Percentiles rank a stretch among this genome's conserved stretches.
Evolutionary conservation across 2,888 invertebrate species (phyloP).

Genomic region (Aleiodes testaceus): DNA sequence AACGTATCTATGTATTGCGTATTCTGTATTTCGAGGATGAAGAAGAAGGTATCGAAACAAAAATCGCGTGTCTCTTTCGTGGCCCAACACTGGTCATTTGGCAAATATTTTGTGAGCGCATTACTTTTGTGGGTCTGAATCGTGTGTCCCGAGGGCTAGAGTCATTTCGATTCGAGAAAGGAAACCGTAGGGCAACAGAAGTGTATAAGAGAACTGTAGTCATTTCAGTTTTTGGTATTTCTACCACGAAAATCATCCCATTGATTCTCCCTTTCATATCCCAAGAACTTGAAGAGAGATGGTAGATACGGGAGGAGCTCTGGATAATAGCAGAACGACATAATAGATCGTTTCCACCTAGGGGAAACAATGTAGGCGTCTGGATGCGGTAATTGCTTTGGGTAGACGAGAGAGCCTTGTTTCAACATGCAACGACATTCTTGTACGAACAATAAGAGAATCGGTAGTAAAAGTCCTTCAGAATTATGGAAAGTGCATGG

Average conservation of each 20-base stretch:
- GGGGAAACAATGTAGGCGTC: slow-evolving; percentile 41
- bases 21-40: not conserved
- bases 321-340: slow-evolving; percentile 13
- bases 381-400: slow-evolving; percentile 59
- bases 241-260: not conserved
- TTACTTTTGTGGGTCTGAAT: slow-evolving; percentile 57
- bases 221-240: slow-evolving; percentile 18
- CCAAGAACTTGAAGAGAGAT: slow-evolving; percentile 32
- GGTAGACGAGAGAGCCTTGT: slow-evolving; percentile 29
- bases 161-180: slow-evolving; percentile 3
- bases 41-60: not conserved
- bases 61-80: slow-evolving; percentile 42
- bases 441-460: slow-evolving; percentile 41
- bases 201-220: too few relatives aligned
- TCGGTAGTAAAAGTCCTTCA: too few relatives aligned
- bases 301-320: not conserved
- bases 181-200: too few relatives aligned
- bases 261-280: slow-evolving; percentile 6
- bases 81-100: slow-evolving; percentile 63
- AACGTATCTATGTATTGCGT: not conserved
- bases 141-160: slow-evolving; percentile 52
- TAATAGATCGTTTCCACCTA: slow-evolving; percentile 34
- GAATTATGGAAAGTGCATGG: too few relatives aligned
- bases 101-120: slow-evolving; percentile 67
- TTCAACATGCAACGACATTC: slow-evolving; percentile 69